phyloP scores from a whole-genome alignment of 2,797 vertebrate species.

The Molossus alvarezi region DNA sequence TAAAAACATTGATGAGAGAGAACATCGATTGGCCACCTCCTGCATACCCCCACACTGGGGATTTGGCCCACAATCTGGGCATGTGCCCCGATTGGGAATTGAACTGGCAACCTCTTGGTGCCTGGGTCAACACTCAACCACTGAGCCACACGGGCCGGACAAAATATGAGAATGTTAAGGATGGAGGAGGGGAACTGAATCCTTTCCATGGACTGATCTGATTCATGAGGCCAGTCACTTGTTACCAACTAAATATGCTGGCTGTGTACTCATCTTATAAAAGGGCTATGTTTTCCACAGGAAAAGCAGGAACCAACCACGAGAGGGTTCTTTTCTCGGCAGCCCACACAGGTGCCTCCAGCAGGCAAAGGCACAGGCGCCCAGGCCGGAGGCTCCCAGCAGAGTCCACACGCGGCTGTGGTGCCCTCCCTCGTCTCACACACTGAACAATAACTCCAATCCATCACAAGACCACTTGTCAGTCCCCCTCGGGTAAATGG shows the following conservation, averaged over 20 bases:
- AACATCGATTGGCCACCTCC: too few relatives aligned
- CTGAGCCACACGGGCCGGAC: too few relatives aligned
- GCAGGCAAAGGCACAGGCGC: not conserved
- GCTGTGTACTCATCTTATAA: not conserved
- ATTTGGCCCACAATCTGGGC: too few relatives aligned
- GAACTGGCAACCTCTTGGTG: too few relatives aligned
- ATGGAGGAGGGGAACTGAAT: not conserved
- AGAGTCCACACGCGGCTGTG: fast-evolving
- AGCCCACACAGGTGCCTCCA: not conserved
- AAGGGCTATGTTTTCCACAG: not conserved
- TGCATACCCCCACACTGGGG: too few relatives aligned
- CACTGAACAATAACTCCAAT: slow-evolving; percentile 65
- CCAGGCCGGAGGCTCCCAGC: not conserved
- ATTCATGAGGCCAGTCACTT: not conserved
- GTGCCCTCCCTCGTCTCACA: not conserved
- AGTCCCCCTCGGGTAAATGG: slow-evolving; percentile 58
- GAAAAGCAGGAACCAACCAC: slow-evolving; percentile 33
- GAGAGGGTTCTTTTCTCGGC: not conserved
- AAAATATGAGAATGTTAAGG: slow-evolving; percentile 1
- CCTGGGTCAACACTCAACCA: too few relatives aligned
- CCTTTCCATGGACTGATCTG: not conserved
- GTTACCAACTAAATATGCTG: not conserved
- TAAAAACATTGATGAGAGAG: too few relatives aligned
- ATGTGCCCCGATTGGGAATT: too few relatives aligned
- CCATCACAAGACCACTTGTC: slow-evolving; percentile 78